A percentile compares a stretch with the other conserved stretches of the same genome.
phyloP scores from a whole-genome alignment of 2,113 vertebrate species.

The Dipodomys spectabilis region DNA sequence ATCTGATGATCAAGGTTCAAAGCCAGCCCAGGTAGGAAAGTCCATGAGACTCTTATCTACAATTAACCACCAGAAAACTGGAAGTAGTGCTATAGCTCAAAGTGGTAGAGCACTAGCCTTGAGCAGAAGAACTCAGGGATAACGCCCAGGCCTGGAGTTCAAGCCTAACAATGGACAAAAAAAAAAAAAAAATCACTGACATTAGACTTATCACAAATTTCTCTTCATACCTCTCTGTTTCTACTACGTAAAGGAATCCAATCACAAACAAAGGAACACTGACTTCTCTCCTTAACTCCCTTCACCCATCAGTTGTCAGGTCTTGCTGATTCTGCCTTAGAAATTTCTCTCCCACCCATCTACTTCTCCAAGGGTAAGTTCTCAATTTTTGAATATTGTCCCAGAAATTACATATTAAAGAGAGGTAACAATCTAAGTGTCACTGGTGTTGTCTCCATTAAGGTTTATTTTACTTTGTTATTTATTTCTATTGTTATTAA shows the following conservation, averaged over 20 bases:
- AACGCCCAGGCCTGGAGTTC: too few relatives aligned
- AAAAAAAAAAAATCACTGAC: neutral
- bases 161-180: too few relatives aligned
- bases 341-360: neutral
- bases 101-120: too few relatives aligned
- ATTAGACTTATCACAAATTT: neutral
- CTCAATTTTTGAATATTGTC: neutral
- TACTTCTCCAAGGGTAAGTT: neutral
- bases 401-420: neutral
- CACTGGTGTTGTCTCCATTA: neutral
- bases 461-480: neutral
- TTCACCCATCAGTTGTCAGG: neutral
- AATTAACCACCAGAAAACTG: too few relatives aligned
- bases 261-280: neutral
- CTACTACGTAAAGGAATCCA: neutral
- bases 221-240: neutral
- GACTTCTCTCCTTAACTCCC: neutral
- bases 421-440: neutral
- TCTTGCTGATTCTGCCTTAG: neutral
- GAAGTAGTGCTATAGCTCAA: too few relatives aligned
- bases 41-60: too few relatives aligned
- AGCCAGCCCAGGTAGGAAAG: too few relatives aligned
- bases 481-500: too few relatives aligned
- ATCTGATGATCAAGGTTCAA: too few relatives aligned
- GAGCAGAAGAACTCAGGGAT: too few relatives aligned